phyloP scores from a whole-genome alignment of 2,113 vertebrate genomes.

The Leiothrix lutea region DNA sequence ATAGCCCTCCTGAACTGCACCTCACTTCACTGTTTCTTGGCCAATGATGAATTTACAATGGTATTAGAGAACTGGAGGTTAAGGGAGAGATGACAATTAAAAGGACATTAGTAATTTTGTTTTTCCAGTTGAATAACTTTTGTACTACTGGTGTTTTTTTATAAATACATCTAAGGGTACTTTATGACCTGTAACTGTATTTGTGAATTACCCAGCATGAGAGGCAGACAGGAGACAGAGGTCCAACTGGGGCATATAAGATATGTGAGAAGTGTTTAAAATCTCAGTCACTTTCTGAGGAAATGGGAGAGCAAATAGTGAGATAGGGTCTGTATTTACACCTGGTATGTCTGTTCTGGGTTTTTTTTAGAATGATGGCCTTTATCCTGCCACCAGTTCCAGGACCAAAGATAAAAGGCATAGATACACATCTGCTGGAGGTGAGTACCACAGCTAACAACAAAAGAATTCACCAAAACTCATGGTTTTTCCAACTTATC shows the following conservation, averaged over 20 bases:
- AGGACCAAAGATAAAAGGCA: slow-evolving; percentile 94
- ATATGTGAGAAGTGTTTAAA: background rate
- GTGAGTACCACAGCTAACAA: slow-evolving; percentile 63
- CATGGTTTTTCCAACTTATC: background rate
- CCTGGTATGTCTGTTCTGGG: background rate
- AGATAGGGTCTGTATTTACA: background rate
- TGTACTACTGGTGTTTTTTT: background rate
- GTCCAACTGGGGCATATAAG: background rate
- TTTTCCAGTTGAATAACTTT: background rate
- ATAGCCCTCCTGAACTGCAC: background rate
- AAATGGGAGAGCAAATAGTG: background rate
- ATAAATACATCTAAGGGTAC: background rate
- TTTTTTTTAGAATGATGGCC: slow-evolving; percentile 80
- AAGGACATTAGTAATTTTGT: background rate
- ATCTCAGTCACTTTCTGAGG: background rate
- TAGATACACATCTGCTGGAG: slow-evolving; percentile 89
- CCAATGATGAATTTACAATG: background rate
- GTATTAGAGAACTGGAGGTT: background rate
- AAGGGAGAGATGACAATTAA: background rate
- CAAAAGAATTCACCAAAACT: background rate
- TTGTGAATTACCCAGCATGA: background rate
- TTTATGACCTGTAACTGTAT: background rate
- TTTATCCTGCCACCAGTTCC: slow-evolving; percentile 91
- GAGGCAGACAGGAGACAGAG: background rate
- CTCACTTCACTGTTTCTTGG: background rate